These are phyloP conservation scores for Diachasmimorpha longicaudata DNA, from an alignment of 1,140 invertebrate genomes.

Conservation along the genomic window DNA sequence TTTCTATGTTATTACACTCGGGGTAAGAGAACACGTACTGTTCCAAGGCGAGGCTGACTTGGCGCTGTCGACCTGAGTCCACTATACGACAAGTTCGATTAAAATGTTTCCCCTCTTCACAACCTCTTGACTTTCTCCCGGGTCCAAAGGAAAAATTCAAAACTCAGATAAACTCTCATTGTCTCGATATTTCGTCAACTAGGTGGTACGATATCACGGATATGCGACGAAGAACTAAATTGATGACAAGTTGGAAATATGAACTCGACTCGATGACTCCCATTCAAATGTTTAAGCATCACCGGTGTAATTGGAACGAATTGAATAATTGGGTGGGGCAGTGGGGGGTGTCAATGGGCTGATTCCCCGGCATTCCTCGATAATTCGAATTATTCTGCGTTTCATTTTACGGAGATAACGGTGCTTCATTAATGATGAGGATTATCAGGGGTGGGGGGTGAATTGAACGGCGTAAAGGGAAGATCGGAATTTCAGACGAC, in stretches of 20 bases:
- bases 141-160: no score
- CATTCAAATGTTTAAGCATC: slow-evolving; percentile 16
- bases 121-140: background rate
- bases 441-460: no score
- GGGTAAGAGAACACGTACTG: background rate
- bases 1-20: background rate
- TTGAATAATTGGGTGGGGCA: slow-evolving; percentile 28
- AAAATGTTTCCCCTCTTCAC: background rate
- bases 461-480: no score
- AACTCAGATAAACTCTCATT: background rate
- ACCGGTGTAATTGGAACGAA: slow-evolving; percentile 31
- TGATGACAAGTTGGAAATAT: background rate
- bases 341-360: background rate
- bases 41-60: background rate
- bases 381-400: no score
- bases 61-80: background rate
- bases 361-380: background rate
- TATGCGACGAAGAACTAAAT: background rate
- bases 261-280: background rate
- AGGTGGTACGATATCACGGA: background rate
- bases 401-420: no score
- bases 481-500: no score
- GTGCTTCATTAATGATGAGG: no score
- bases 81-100: background rate
- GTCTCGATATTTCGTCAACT: background rate